Conservation (phyloP, 2,797 vertebrate genomes). For the Chelon labrosus region DNA sequence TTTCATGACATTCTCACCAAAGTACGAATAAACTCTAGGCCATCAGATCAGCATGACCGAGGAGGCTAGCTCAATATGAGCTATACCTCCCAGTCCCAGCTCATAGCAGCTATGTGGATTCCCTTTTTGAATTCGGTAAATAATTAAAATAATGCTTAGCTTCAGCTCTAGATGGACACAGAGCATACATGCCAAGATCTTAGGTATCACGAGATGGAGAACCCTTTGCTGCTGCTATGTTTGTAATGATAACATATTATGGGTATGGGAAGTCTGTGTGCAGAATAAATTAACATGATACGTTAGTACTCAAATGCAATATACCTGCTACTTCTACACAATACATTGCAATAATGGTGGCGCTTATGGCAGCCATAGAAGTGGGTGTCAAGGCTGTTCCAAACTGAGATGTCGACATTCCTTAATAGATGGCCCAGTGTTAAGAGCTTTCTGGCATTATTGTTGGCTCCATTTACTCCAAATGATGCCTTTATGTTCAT, state of each 20-base stretch:
- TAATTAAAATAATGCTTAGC: background rate
- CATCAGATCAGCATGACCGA: no score
- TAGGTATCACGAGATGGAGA: background rate
- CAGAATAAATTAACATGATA: conserved; percentile 21
- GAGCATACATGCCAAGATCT: conserved; percentile 3
- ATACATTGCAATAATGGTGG: conserved; percentile 47
- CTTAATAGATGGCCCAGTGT: conserved; percentile 19
- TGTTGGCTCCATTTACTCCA: conserved; percentile 17
- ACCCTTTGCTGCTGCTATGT: background rate
- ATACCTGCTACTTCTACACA: conserved; percentile 39
- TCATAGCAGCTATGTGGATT: no score
- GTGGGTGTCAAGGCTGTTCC: conserved; percentile 24
- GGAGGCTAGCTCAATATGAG: no score
- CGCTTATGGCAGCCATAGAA: conserved; percentile 18
- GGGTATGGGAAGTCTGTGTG: background rate
- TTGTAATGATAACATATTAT: background rate
- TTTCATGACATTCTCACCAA: no score
- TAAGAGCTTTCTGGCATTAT: conserved; percentile 31
- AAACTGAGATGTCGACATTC: conserved; percentile 4
- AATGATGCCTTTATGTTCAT: conserved; percentile 12
- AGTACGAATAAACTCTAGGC: no score
- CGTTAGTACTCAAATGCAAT: conserved; percentile 21
- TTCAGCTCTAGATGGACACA: background rate
- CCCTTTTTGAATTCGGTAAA: no score
- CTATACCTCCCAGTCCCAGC: no score